Evolutionary conservation across 2,888 invertebrate species (phyloP).

Genomic region (Nebria brevicollis): DNA sequence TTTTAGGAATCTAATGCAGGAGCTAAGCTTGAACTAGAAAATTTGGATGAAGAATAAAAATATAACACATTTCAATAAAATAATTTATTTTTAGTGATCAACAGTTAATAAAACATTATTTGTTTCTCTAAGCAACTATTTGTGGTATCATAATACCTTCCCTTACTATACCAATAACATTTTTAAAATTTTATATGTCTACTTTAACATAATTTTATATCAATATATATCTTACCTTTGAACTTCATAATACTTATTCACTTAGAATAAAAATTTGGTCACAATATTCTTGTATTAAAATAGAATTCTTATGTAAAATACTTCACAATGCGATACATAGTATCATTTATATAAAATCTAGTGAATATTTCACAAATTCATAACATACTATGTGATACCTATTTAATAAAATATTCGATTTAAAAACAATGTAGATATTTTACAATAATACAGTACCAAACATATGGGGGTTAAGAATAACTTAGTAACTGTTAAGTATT

Average conservation of each 20-base stretch:
- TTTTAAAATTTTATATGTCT: not conserved
- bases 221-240: constrained; percentile 1
- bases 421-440: constrained; percentile 16
- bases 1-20: too few species aligned
- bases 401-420: constrained; percentile 4
- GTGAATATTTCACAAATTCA: not conserved
- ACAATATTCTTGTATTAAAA: not conserved
- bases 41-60: not conserved
- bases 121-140: not conserved
- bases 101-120: not conserved
- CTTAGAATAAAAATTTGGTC: not conserved
- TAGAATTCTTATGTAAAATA: constrained; percentile 15
- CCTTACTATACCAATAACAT: not conserved
- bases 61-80: not conserved
- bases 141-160: not conserved
- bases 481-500: not conserved
- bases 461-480: not conserved
- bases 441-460: not conserved
- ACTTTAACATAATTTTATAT: not conserved
- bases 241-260: constrained; percentile 11
- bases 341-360: constrained; percentile 28
- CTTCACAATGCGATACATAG: constrained; percentile 21
- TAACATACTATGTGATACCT: not conserved
- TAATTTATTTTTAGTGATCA: constrained; percentile 13
- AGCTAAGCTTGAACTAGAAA: not conserved